Evolutionary conservation across 2,113 vertebrate species (phyloP), one percentile per base, ranked within the genome.

Genomic region (Mesitornis unicolor): DNA sequence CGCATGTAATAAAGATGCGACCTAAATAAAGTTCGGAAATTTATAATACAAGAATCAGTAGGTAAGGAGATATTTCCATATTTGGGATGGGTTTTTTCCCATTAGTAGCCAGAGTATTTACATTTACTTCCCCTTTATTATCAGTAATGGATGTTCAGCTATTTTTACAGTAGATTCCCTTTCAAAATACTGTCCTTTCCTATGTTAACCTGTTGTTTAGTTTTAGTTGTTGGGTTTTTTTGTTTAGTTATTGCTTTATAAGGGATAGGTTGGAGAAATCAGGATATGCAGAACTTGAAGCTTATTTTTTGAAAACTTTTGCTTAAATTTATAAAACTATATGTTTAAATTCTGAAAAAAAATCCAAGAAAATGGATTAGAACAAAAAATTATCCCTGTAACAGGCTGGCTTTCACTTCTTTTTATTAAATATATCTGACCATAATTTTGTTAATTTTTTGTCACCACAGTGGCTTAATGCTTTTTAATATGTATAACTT

Each of bases 361-460:
- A 17, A 19, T 0, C 1, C 4, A 42, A 54, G 6, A 53, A n/a
- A 85, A 50, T 70, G 33, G 0, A n/a, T 54, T 63, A 40, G 8
- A 67, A 75, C 45, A 33, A 79, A 51, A 65, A 48, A 31, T 1
- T 40, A 36, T 2, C 15, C 4, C 4, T 43, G 38, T 79, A 71
- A 7, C 4, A 33, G 24, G 1, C 6, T 51, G 2, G 0, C 2
- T 57, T 53, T 63, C 15, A 43, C 22, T 43, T 59, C 2, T 40
- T 16, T 36, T 16, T 36, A 16, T 25, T 5, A 63, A 87, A 73
- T 48, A 16, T 6, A 29, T 36, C 17, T 61, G 3, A 7, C 16
- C 4, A 40, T 54, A 59, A 59, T 45, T 60, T 73, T 69, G 5
- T 3, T 51, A 21, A 81, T 4, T 22, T 48, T n/a, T 59, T 93